Percentiles rank a stretch among this genome's conserved stretches.
These are phyloP conservation scores for Brachionus manjavacas DNA, from an alignment of 1,140 invertebrate species.

Conservation along the genomic window DNA sequence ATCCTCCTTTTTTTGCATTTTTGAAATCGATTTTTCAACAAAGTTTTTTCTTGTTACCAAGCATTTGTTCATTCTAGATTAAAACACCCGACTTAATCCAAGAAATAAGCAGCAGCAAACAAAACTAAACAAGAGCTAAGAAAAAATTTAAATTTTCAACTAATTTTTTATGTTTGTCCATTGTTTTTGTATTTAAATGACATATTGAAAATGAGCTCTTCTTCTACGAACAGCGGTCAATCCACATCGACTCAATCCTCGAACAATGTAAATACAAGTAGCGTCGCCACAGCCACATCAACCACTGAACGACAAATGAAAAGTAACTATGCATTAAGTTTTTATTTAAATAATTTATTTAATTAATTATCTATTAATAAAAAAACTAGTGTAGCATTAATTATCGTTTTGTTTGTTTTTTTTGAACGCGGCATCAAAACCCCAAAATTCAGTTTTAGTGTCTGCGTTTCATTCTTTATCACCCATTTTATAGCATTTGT, in stretches of 20 bases:
- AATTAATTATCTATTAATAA: neutral
- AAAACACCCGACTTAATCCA: neutral
- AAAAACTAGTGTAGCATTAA: no score
- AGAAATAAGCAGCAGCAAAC: neutral
- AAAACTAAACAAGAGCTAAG: neutral
- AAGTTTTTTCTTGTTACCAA: neutral
- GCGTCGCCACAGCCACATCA: neutral
- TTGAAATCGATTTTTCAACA: constrained; percentile 10
- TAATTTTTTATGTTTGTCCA: neutral
- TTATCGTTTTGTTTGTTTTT: no score
- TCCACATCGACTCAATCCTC: neutral
- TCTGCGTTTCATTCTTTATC: no score
- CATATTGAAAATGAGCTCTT: constrained; percentile 1
- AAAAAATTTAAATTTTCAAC: neutral
- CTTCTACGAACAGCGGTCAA: neutral
- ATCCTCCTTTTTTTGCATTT: neutral
- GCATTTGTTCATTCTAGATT: neutral
- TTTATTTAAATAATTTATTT: neutral
- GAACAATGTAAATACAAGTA: constrained; percentile 18
- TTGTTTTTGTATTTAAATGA: constrained; percentile 15
- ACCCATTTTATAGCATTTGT: no score
- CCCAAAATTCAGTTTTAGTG: no score
- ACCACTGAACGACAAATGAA: constrained; percentile 25
- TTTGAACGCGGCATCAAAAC: no score
- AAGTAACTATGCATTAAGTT: neutral